A percentile compares a stretch with the other conserved stretches of the same genome.
These are phyloP conservation scores for Euproctis similis DNA, from an alignment of 2,888 invertebrate species.

Conservation along the genomic window DNA sequence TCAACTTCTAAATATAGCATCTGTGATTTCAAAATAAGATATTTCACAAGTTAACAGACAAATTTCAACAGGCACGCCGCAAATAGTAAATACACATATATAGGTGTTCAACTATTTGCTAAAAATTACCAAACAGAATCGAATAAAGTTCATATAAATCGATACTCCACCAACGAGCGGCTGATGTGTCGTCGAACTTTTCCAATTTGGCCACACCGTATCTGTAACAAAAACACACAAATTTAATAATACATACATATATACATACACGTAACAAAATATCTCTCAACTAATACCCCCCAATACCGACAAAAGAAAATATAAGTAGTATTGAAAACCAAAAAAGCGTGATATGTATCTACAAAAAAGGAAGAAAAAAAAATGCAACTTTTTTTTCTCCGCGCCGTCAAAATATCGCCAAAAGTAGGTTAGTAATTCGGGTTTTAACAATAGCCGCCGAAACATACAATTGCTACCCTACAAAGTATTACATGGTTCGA, in stretches of 20 bases:
- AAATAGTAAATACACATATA: slow-evolving; percentile 69
- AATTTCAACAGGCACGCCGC: slow-evolving; percentile 58
- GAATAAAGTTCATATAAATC: slow-evolving; percentile 55
- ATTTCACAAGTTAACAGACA: no score
- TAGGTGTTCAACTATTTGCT: slow-evolving; percentile 48
- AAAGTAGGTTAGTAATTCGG: slow-evolving; percentile 75
- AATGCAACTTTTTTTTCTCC: slow-evolving; percentile 54
- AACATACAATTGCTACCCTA: slow-evolving; percentile 59
- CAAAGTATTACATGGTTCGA: slow-evolving; percentile 68
- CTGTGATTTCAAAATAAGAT: no score
- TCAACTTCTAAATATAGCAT: no score
- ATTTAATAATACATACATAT: no score
- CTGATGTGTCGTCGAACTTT: slow-evolving; percentile 72
- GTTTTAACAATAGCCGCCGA: slow-evolving; percentile 43
- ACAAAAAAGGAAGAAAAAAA: no score
- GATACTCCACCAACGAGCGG: slow-evolving; percentile 53
- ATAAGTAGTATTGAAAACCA: slow-evolving; percentile 63
- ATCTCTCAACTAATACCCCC: slow-evolving; percentile 50
- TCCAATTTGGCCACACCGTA: slow-evolving; percentile 41
- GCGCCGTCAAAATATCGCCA: slow-evolving; percentile 60
- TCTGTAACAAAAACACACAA: slow-evolving; percentile 20
- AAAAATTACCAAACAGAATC: slow-evolving; percentile 58
- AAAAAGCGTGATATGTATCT: slow-evolving; percentile 69
- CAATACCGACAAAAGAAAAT: slow-evolving; percentile 54
- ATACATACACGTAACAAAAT: slow-evolving; percentile 43